phyloP scores from a whole-genome alignment of 1,140 invertebrate species.

The Nebria ingens region DNA sequence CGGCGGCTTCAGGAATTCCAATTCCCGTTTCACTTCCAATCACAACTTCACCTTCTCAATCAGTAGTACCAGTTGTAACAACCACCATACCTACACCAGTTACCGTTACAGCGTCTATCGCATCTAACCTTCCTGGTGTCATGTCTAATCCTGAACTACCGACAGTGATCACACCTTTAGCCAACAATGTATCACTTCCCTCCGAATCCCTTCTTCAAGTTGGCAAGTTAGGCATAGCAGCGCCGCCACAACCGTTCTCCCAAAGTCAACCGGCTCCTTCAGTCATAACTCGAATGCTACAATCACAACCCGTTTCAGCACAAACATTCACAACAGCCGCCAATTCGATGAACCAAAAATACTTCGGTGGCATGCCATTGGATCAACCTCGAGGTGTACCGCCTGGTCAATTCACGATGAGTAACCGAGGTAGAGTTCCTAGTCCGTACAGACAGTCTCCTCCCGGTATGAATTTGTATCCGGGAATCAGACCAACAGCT shows the following conservation, averaged over 20 bases:
- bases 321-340: constrained; percentile 37
- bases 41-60: neutral
- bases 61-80: constrained; percentile 10
- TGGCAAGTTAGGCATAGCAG: constrained; percentile 30
- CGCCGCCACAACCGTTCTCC: constrained; percentile 36
- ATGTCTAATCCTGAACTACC: constrained; percentile 32
- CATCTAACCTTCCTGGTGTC: constrained; percentile 24
- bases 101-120: constrained; percentile 34
- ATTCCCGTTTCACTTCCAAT: neutral
- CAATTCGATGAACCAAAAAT: constrained; percentile 27
- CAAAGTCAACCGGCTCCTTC: constrained; percentile 38
- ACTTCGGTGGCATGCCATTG: constrained; percentile 19
- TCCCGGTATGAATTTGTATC: constrained; percentile 14
- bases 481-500: constrained; percentile 14
- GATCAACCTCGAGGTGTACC: constrained; percentile 16
- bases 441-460: constrained; percentile 36
- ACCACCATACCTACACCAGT: constrained; percentile 15
- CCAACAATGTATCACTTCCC: constrained; percentile 28
- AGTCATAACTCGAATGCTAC: constrained; percentile 52
- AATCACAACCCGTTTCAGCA: constrained; percentile 35
- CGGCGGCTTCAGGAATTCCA: too few relatives aligned
- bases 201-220: constrained; percentile 14
- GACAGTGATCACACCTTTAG: constrained; percentile 27
- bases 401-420: constrained; percentile 21
- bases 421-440: constrained; percentile 34